Conservation (phyloP, 2,113 vertebrate species). For the Hucho hucho region DNA sequence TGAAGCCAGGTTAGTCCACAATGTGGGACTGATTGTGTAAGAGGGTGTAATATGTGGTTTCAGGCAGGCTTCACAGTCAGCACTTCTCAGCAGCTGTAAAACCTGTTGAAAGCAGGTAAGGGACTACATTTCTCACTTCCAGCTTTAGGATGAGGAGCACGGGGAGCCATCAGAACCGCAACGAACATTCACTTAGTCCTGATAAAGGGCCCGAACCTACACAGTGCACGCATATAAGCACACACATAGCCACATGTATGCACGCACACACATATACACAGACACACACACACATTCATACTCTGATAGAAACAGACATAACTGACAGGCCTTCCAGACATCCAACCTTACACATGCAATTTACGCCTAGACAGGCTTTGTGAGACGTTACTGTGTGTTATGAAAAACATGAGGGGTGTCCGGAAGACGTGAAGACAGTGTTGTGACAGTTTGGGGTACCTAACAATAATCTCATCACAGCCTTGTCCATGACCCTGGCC, state of each 20-base stretch:
- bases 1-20: slow-evolving; percentile 38
- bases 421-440: slow-evolving; percentile 71
- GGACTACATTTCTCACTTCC: slow-evolving; percentile 49
- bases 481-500: slow-evolving; percentile 65
- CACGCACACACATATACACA: not conserved
- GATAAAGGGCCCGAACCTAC: not conserved
- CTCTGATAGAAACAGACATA: not conserved
- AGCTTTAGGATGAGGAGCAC: slow-evolving; percentile 57
- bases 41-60: slow-evolving; percentile 55
- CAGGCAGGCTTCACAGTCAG: slow-evolving; percentile 53
- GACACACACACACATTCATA: not conserved
- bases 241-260: not conserved
- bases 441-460: slow-evolving; percentile 70
- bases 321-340: not conserved
- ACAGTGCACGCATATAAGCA: not conserved
- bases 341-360: not conserved
- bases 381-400: slow-evolving; percentile 59
- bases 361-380: slow-evolving; percentile 61
- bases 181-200: slow-evolving; percentile 41
- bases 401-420: slow-evolving; percentile 61
- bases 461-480: slow-evolving; percentile 74
- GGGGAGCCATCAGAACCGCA: slow-evolving; percentile 60
- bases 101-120: slow-evolving; percentile 58
- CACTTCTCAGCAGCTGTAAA: slow-evolving; percentile 55
- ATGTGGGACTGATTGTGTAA: slow-evolving; percentile 17